Base-by-base conservation (phyloP, 2,113 vertebrate genomes). In the Lethenteron reissneri region DNA sequence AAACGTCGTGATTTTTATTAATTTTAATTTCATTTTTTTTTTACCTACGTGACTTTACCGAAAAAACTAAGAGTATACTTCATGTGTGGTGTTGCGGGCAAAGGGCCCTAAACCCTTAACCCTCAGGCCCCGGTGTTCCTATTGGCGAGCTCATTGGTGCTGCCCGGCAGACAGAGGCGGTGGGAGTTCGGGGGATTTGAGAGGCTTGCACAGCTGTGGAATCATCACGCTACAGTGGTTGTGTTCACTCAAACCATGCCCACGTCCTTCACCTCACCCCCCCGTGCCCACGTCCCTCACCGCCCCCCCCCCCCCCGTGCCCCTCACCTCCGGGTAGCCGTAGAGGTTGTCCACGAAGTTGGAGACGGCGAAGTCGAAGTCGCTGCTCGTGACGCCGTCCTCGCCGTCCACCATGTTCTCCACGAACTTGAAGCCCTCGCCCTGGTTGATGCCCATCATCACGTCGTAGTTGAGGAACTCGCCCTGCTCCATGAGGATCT, bases 401-500 rank as follows among this genome's bases (percentile, higher is more conserved):
- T 99, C 94, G 0, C 88, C 92, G 76, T 99, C 94, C 75, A 99
- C 94, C 41, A 97, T 95, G 62, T 92, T 89, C 81, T 99, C 94
- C 56, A 99, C 94, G 76, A 99, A 97, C 79, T 99, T 97, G 68
- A 95, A 75, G 58, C 91, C 94, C 80, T 99, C 92, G 2, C 92
- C 94, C 78, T 99, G 94, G 79, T 97, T 99, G 58, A 97, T 92
- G 72, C 94, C 94, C 77, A 97, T 80, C 94, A 99, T 99, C 69
- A 99, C 95, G 73, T 99, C 94, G 0, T 99, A 99, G 80, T 99
- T 99, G 76, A 99, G 88, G 79, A 99, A 99, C 76, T 99, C 94
- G 71, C 94, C 94, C 84, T 99, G 94, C 25, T 99, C 94, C 94
- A 99, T 99, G 72, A 99, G 14, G 76, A 99, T 96, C 80, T 99